Conservation (phyloP, 64 coral and sea anemone species). For the Pocillopora verrucosa region DNA sequence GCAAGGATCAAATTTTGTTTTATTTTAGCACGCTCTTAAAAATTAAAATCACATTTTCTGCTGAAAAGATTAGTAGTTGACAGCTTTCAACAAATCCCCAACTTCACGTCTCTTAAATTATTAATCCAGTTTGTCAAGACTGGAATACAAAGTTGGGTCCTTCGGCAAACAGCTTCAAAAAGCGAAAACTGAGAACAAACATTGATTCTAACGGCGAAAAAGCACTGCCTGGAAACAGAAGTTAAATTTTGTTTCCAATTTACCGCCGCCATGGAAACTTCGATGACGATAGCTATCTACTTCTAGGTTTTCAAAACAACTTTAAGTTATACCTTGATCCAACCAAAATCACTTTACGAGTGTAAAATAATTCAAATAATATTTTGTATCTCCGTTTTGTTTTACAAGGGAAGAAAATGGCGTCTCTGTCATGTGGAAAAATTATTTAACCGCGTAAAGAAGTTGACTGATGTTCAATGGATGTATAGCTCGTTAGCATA, state of each 20-base stretch:
- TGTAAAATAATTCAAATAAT: background rate
- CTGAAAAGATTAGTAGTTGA: background rate
- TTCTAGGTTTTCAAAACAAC: conserved; percentile 1
- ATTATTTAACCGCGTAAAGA: background rate
- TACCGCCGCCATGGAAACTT: conserved; percentile 23
- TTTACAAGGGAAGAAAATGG: background rate
- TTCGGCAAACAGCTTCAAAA: conserved; percentile 19
- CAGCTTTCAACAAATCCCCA: background rate
- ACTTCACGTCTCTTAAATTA: conserved; percentile 16
- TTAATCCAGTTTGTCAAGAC: conserved; percentile 46
- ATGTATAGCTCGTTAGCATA: background rate
- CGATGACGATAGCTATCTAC: background rate
- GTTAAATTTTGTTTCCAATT: conserved; percentile 20
- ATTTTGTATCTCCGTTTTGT: background rate
- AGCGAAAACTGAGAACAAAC: background rate
- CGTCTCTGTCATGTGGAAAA: background rate
- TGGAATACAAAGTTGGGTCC: conserved; percentile 21
- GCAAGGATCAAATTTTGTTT: background rate
- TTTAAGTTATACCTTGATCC: background rate
- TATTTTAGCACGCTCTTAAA: background rate
- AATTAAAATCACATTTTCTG: background rate
- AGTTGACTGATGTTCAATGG: background rate
- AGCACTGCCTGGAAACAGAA: conserved; percentile 14
- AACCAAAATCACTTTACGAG: background rate
- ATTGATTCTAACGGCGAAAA: conserved; percentile 4